These are phyloP conservation scores for Labia minor DNA, from an alignment of 2,888 invertebrate species.

Conservation along the genomic window DNA sequence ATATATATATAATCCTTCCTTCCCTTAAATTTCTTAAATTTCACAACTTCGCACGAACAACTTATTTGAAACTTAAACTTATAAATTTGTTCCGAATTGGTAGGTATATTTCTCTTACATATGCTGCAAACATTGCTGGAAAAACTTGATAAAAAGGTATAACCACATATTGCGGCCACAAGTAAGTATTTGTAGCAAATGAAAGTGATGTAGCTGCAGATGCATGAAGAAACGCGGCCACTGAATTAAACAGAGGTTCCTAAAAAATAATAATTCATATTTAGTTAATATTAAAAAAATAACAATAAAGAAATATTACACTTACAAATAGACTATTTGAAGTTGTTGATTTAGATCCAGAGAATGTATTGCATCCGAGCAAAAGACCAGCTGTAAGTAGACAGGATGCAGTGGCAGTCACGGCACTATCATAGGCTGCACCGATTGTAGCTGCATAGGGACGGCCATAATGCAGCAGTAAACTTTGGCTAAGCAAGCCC, in stretches of 20 bases:
- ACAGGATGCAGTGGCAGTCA: conserved; percentile 70
- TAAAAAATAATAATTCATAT: conserved; percentile 42
- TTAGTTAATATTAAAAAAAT: not conserved
- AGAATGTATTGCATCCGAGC: conserved; percentile 44
- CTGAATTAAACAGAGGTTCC: conserved; percentile 69
- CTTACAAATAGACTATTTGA: conserved; percentile 65
- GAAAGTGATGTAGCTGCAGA: conserved; percentile 71
- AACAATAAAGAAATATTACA: conserved; percentile 27
- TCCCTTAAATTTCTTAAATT: no score
- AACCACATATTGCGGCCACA: conserved; percentile 62
- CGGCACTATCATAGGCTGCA: conserved; percentile 65
- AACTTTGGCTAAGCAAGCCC: conserved; percentile 70
- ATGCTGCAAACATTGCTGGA: conserved; percentile 80
- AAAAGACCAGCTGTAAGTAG: conserved; percentile 65
- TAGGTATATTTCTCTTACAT: no score
- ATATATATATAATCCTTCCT: no score
- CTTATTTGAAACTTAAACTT: no score
- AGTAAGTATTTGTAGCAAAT: conserved; percentile 62
- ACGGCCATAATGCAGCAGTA: conserved; percentile 67
- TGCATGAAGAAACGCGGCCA: conserved; percentile 66
- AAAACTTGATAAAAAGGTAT: conserved; percentile 69
- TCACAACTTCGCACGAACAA: no score
- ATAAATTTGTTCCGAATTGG: no score
- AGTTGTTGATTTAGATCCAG: not conserved
- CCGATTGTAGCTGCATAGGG: conserved; percentile 63